Base-by-base conservation (phyloP, 2,797 vertebrate species). In the Phrynocephalus vlangalii region DNA sequence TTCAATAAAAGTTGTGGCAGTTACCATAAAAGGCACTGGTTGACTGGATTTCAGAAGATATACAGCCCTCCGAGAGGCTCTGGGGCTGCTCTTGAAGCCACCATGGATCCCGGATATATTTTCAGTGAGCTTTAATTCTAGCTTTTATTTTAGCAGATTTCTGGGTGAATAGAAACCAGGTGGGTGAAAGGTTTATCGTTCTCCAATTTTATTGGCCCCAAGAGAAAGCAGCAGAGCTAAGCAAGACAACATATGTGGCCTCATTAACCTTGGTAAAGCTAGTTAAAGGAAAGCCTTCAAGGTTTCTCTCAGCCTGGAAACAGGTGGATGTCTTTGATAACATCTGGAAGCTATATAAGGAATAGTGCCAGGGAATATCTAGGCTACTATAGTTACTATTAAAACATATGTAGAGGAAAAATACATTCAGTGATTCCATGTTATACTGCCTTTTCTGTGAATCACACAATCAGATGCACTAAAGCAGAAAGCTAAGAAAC, bases 231-330 rank as follows among this genome's bases (percentile, higher is more conserved):
- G 48, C 52, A 63, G 50, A 60, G 76, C 82, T 78, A 83, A 80
- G 33, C n/a, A 5, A 82, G 67, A 71, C 84, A 91, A 75, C n/a
- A 72, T 67, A 88, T 86, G 79, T 86, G 75, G 48, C 70, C 78
- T 78, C 70, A 10, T 79, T 75, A 79, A 63, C 86, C 67, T 79
- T 72, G 85, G 72, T 44, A 48, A 3, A 56, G 33, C 22, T 83
- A 85, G 91, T 90, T 88, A 50, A 84, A 48, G 79, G 77, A 88
- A 70, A 10, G 80, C 44, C 50, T 76, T 86, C 81, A 86, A 84
- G n/a, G 88, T 85, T 67, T 85, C 78, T 85, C 68, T 87, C 80
- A 73, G 71, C 63, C 33, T 86, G 87, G 71, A 84, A 52, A 67
- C 8, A 80, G 81, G 85, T 88, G 76, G 78, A 84, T 86, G 67